Evolutionary conservation across 2,888 invertebrate species (phyloP), one percentile per base, ranked within the genome.

Genomic region (Melanchra persicariae): DNA sequence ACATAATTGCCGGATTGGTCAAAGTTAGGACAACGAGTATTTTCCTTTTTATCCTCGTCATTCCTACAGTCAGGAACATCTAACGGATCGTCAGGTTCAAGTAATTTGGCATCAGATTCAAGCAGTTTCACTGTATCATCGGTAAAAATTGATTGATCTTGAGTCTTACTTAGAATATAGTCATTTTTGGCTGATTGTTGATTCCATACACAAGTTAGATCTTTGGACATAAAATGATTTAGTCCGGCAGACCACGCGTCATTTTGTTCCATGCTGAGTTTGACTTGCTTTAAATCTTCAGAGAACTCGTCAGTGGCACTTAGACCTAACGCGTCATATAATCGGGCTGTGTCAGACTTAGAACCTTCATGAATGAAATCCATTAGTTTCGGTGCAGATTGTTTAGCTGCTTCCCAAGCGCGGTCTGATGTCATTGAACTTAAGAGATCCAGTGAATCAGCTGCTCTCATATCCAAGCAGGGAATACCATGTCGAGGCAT

Each of bases 331-430:
- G 96, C 96, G 73, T 96, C 93, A 77, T 95, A 96, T 61, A 96
- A 89, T 34, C 96, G 90, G n/a, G 95, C 95, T 12, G 95, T 92
- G 64, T 96, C 95, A 17, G 96, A 95, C 79, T 95, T 96, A 15
- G 94, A 93, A 1, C 93, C 96, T 82, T 95, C 96, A 78, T 96
- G 94, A 68, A 96, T 92, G 51, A 94, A 95, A 87, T 96, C 95
- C 90, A 96, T 93, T 49, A 96, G 85, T 84, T 96, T 96, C 12
- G 96, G 96, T 26, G 95, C 96, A 6, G 95, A 94, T 81, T 95
- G 93, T 66, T 96, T 96, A 10, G 96, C 96, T 47, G 96, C 96
- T 88, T 96, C 96, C 96, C 96, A 96, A 51, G 96, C 96, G 15
- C 93, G 93, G 74, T 96, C 96, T 62, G 95, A 94, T 52, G 95